Conservation (phyloP, 2,888 invertebrate species). For the Desoria tigrina region DNA sequence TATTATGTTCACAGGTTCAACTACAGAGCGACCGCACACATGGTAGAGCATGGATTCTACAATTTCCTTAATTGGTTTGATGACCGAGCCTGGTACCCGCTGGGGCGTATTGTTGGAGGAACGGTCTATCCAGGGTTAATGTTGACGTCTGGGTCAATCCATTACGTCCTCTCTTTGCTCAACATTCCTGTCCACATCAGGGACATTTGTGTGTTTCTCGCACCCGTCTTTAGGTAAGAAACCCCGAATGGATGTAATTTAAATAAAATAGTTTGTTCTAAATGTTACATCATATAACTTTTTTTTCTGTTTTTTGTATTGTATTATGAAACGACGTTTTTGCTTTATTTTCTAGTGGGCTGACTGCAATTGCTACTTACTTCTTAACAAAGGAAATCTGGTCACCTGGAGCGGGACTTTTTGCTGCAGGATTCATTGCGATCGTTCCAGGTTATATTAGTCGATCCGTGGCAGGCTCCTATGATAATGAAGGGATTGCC, state of each 20-base stretch:
- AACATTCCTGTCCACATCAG: constrained; percentile 91
- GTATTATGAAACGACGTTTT: too few relatives aligned
- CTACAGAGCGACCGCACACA: constrained; percentile 88
- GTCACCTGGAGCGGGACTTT: constrained; percentile 83
- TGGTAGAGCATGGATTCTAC: constrained; percentile 94
- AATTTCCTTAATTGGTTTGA: constrained; percentile 98
- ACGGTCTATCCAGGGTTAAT: constrained; percentile 94
- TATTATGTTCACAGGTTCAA: too few relatives aligned
- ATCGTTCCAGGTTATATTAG: constrained; percentile 97
- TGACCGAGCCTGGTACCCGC: constrained; percentile 94
- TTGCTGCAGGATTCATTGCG: constrained; percentile 92
- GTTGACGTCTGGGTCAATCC: constrained; percentile 89
- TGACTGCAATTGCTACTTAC: constrained; percentile 93
- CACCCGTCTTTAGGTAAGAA: too few relatives aligned
- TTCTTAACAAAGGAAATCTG: constrained; percentile 91
- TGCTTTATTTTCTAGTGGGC: constrained; percentile 90
- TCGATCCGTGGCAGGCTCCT: constrained; percentile 94
- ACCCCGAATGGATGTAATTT: too few relatives aligned
- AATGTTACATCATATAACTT: too few relatives aligned
- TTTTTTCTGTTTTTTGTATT: too few relatives aligned
- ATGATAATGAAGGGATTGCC: constrained; percentile 96
- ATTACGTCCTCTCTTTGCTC: constrained; percentile 76
- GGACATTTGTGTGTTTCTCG: constrained; percentile 95
- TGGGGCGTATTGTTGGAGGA: constrained; percentile 88
- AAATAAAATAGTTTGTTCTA: too few relatives aligned